Evolutionary conservation across 1,140 invertebrate species (phyloP), one percentile per base, ranked within the genome.

Genomic region (Bicyclus anynana): DNA sequence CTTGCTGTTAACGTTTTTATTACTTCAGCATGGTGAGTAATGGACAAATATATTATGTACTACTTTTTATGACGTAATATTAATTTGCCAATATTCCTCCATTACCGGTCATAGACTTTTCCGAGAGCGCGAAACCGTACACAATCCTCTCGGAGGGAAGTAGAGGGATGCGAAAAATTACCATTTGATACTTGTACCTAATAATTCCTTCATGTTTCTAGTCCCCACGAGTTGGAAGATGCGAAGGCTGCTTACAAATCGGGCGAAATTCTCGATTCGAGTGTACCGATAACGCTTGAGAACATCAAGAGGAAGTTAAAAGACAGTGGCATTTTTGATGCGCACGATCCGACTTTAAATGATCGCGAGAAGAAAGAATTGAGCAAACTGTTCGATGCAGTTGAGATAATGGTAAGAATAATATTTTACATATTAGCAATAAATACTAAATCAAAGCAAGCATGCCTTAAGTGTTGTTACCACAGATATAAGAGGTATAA

Each of bases 331-430:
- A 67, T 84, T 2, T 84, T 84, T 62, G 62, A 84, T 55, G 53
- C 42, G 26, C 52, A 84, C 2, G 72, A 76, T 21, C 33, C 44
- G 0, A 62, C 27, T 0, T 52, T 87, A 2, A 78, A 26, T 14
- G 65, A 68, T 0, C 66, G 68, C 12, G 80, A 87, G 65, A 74
- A 59, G 42, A 84, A 87, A 20, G 81, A 87, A 23, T 29, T 84
- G 20, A 62, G 12, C 4, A 83, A 80, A 51, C 47, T 87, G 17
- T 80, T 84, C 17, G 74, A 80, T 0, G 68, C 77, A n/a, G 66
- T 87, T 12, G 80, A 84, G 47, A 79, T 87, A 53, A 80, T 84
- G 81, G 84, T 87, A 35, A 69, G 63, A 51, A 13, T 42, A n/a
- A n/a, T n/a, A n/a, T n/a, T n/a, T n/a, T n/a, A n/a, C n/a, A n/a